Evolutionary conservation across 2,888 invertebrate species (phyloP).

Genomic region (Metalampra italica): DNA sequence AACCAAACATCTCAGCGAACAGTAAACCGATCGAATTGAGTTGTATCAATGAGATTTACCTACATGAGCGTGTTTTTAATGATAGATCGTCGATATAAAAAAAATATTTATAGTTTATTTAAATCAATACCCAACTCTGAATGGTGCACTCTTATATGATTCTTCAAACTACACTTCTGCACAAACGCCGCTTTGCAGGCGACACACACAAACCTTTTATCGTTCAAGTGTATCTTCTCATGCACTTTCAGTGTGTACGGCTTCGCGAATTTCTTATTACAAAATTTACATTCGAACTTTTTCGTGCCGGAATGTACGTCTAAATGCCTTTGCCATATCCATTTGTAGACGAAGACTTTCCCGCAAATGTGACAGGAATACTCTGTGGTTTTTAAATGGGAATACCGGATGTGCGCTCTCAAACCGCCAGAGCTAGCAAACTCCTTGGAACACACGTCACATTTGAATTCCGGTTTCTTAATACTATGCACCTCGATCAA

Average conservation of each 20-base stretch:
- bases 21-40: no score
- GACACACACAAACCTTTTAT: slow-evolving; percentile 29
- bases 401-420: slow-evolving; percentile 16
- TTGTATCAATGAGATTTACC: no score
- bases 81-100: no score
- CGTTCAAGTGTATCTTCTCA: slow-evolving; percentile 36
- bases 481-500: slow-evolving; percentile 16
- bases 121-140: background rate
- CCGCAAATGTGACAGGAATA: slow-evolving; percentile 19
- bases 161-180: slow-evolving; percentile 39
- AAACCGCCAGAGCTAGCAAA: slow-evolving; percentile 18
- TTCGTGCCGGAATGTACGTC: slow-evolving; percentile 27
- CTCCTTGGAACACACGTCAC: slow-evolving; percentile 17
- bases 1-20: no score
- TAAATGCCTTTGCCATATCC: slow-evolving; percentile 20
- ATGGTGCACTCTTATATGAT: slow-evolving; percentile 26
- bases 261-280: slow-evolving; percentile 41
- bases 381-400: slow-evolving; percentile 17
- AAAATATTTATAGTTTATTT: background rate
- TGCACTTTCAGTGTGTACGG: slow-evolving; percentile 32
- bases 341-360: slow-evolving; percentile 19
- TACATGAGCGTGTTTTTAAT: no score
- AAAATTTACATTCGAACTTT: slow-evolving; percentile 37
- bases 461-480: slow-evolving; percentile 20
- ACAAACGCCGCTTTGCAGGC: slow-evolving; percentile 35